Percentiles rank a stretch among this genome's conserved stretches.
phyloP scores from a whole-genome alignment of 1,140 invertebrate species.

The Drepana arcuata region DNA sequence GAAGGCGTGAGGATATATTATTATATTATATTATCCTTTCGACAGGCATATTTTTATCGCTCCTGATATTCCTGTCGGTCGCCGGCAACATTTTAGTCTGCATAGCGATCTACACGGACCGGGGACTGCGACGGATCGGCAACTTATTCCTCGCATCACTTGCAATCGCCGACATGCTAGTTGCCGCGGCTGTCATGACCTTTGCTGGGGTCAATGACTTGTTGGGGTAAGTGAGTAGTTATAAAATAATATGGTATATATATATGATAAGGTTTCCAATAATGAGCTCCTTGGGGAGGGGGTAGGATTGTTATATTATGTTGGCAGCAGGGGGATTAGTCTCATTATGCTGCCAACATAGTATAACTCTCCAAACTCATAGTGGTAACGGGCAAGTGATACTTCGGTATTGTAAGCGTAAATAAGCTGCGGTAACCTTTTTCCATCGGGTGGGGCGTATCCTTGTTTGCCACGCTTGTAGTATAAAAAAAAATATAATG shows the following conservation, averaged over 20 bases:
- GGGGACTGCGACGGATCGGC: conserved; percentile 91
- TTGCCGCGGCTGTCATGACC: conserved; percentile 95
- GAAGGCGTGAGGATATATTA: too few species aligned
- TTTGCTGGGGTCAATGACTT: conserved; percentile 92
- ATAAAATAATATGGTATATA: neutral
- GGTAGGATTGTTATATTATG: too few species aligned
- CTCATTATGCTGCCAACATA: too few species aligned
- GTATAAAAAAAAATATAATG: too few species aligned
- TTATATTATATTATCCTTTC: conserved; percentile 37
- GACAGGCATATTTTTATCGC: conserved; percentile 86
- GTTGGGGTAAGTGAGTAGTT: conserved; percentile 60
- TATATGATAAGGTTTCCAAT: neutral
- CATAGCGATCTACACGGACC: conserved; percentile 95
- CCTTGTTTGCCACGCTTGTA: too few species aligned
- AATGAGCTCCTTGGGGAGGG: too few species aligned
- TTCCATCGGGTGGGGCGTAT: too few species aligned
- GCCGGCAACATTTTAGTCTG: conserved; percentile 96
- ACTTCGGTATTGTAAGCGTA: too few species aligned
- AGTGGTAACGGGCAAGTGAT: too few species aligned
- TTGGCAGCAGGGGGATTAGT: too few species aligned
- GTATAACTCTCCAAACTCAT: too few species aligned
- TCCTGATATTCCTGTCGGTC: conserved; percentile 93
- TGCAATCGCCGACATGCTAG: conserved; percentile 95
- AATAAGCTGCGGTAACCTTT: too few species aligned
- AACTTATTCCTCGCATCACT: conserved; percentile 96